These are phyloP conservation scores for Hydra vulgaris DNA, from an alignment of 30 jellyfish, hydroid and myxozoan genomes.

Conservation along the genomic window DNA sequence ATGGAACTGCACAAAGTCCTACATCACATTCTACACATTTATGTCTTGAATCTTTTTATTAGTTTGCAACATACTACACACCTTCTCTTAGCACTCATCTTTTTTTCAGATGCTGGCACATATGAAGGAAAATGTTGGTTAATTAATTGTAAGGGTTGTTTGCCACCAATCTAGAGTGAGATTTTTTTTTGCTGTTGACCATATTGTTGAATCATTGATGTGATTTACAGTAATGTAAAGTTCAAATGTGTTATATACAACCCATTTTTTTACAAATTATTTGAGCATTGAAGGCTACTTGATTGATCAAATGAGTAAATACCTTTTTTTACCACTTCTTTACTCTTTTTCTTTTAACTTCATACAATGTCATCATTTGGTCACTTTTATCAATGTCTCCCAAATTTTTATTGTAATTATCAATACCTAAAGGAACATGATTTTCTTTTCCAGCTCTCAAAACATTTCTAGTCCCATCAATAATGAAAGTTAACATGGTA, in stretches of 20 bases:
- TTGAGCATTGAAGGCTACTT: constrained; percentile 10
- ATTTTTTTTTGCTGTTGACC: background rate
- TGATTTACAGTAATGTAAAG: background rate
- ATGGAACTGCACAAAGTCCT: background rate
- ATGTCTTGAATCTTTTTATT: background rate
- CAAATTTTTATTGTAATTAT: background rate
- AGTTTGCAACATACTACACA: background rate
- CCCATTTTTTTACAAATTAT: background rate
- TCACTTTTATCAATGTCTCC: background rate
- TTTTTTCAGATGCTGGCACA: background rate
- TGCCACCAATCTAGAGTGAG: constrained; percentile 5
- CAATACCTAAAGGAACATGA: background rate
- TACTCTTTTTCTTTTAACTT: background rate
- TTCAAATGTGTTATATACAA: background rate
- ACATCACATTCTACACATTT: background rate
- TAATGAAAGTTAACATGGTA: background rate
- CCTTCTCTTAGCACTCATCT: background rate
- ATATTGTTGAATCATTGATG: background rate
- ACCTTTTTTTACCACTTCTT: background rate
- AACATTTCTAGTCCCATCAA: background rate
- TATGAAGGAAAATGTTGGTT: constrained; percentile 8
- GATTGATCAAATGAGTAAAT: constrained; percentile 4
- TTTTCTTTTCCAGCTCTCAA: background rate
- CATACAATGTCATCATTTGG: background rate
- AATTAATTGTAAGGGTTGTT: background rate